Percentiles rank a stretch among this genome's conserved stretches.
These are phyloP conservation scores for Trissolcus brochymenae DNA, from an alignment of 2,888 invertebrate genomes.

Conservation along the genomic window DNA sequence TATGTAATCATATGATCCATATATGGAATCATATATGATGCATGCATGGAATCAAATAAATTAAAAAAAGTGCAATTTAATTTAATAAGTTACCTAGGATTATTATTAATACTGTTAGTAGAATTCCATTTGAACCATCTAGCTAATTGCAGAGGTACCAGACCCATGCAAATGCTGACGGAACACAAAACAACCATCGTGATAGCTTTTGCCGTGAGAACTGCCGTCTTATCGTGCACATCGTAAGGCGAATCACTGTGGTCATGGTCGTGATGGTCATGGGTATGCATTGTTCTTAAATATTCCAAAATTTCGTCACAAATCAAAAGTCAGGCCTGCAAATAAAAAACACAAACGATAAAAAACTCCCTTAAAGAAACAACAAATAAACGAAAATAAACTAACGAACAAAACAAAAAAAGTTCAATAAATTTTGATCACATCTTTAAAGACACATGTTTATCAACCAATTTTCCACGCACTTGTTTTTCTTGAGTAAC, in stretches of 20 bases:
- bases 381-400: neutral
- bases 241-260: neutral
- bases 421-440: neutral
- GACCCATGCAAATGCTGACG: slow-evolving; percentile 86
- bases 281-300: neutral
- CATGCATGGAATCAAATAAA: no score
- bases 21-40: no score
- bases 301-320: no score
- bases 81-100: slow-evolving; percentile 68
- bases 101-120: slow-evolving; percentile 57
- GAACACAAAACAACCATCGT: slow-evolving; percentile 87
- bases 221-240: slow-evolving; percentile 68
- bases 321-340: no score
- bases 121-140: slow-evolving; percentile 81
- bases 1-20: no score
- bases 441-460: neutral
- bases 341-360: no score
- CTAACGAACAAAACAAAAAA: no score
- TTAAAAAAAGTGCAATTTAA: no score
- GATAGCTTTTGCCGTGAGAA: slow-evolving; percentile 85
- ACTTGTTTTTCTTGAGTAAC: no score
- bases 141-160: slow-evolving; percentile 84
- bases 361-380: neutral
- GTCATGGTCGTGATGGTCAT: slow-evolving; percentile 12
- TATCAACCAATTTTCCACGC: neutral